Evolutionary conservation across 2,888 invertebrate genomes (phyloP), one percentile per base, ranked within the genome.

Genomic region (Heliconius charithonia): DNA sequence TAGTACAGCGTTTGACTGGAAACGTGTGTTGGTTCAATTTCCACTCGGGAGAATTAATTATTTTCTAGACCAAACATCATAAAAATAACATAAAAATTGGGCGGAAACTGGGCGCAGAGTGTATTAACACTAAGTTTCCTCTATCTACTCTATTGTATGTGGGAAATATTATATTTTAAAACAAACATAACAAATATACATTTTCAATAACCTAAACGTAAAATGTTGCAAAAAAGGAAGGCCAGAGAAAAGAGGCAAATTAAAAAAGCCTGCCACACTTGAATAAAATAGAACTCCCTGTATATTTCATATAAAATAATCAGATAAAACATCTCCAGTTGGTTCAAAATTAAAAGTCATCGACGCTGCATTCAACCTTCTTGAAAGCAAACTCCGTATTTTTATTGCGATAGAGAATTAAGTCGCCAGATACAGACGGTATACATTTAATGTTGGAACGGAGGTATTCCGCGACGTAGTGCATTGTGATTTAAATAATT

Each of bases 401-500:
- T 73, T 67, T 73, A 66, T 67, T 73, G 73, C 77, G n/a, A 73
- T 73, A 73, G 66, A 45, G 62, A 77, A 73, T 73, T 73, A 67
- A 72, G 66, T 63, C 77, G 73, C 70, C 41, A 62, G 70, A 71
- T 62, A 56, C 73, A 66, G 73, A 45, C 66, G 66, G 72, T 72
- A 65, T 77, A 65, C 65, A 72, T 77, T 67, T 73, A 77, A 66
- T 59, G 41, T n/a, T 37, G 41, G n/a, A 56, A 77, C 25, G 65
- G 37, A 45, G 66, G 72, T 65, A 66, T 73, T 59, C 51, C 13
- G n/a, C 37, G n/a, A 65, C 10, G 22, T 6, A 41, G 62, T 27
- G 41, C 62, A 41, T 74, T 77, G 73, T 67, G 69, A 67, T 67
- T 66, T 41, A 67, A 78, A 78, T 74, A 62, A 78, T 78, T 74